These are phyloP conservation scores for Coilia nasus DNA, from an alignment of 2,797 vertebrate species.

Conservation along the genomic window DNA sequence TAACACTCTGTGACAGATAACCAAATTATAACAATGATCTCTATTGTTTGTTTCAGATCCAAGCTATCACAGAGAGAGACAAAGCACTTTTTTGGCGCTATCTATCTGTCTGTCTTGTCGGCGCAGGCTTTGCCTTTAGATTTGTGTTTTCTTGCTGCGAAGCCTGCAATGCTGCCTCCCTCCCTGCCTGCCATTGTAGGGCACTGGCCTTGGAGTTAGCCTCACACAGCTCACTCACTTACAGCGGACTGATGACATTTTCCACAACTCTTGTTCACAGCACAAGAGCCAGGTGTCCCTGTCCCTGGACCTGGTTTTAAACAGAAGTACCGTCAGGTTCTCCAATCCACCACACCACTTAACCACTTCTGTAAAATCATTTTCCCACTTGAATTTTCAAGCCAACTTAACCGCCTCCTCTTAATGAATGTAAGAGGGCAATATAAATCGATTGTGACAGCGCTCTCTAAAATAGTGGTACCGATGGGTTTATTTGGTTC, in stretches of 20 bases:
- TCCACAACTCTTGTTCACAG: slow-evolving; percentile 12
- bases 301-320: slow-evolving; percentile 7
- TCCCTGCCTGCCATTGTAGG: background rate
- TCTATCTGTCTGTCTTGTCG: no score
- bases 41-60: background rate
- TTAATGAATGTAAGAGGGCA: slow-evolving; percentile 24
- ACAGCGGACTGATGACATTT: background rate
- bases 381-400: slow-evolving; percentile 31
- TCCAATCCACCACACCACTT: slow-evolving; percentile 11
- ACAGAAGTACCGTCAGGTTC: background rate
- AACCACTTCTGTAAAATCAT: slow-evolving; percentile 21
- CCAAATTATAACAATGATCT: background rate
- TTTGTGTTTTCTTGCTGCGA: background rate
- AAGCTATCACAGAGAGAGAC: no score
- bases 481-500: background rate
- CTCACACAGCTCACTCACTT: background rate
- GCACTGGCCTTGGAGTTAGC: background rate
- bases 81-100: background rate
- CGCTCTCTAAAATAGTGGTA: background rate
- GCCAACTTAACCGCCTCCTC: slow-evolving; percentile 33
- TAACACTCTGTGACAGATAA: no score
- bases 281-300: slow-evolving; percentile 16
- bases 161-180: background rate
- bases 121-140: background rate
- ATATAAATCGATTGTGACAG: slow-evolving; percentile 15